Percentiles rank a stretch among this genome's conserved stretches.
Conservation (phyloP, 2,888 invertebrate genomes). For the Nephrotoma guestfalica region DNA sequence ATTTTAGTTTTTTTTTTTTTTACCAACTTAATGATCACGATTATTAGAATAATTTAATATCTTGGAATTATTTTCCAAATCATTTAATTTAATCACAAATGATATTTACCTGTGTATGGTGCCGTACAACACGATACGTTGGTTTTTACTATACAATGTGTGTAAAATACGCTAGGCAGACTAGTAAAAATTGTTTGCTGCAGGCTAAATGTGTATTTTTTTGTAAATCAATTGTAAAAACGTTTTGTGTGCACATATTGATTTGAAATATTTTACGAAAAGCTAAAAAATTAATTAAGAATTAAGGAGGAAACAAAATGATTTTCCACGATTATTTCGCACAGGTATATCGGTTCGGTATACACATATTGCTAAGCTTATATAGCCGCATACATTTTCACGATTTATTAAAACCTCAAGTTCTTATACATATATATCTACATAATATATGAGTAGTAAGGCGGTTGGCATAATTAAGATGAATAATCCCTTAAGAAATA, state of each 20-base stretch:
- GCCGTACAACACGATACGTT: background rate
- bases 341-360: background rate
- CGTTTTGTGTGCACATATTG: background rate
- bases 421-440: no score
- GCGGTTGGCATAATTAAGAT: background rate
- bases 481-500: background rate
- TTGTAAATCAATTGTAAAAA: background rate
- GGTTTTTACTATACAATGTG: background rate
- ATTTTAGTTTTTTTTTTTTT: background rate
- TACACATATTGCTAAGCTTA: no score
- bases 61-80: background rate
- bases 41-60: background rate
- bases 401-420: background rate
- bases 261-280: background rate
- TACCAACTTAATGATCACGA: background rate
- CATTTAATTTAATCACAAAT: background rate
- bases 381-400: background rate
- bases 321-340: background rate
- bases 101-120: background rate
- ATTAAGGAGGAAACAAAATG: background rate
- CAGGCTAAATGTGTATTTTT: background rate
- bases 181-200: background rate
- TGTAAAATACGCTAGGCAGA: background rate
- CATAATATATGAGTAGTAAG: no score
- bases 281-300: background rate